A percentile compares a stretch with the other conserved stretches of the same genome.
phyloP scores from a whole-genome alignment of 2,113 vertebrate genomes.

The Camarhynchus parvulus region DNA sequence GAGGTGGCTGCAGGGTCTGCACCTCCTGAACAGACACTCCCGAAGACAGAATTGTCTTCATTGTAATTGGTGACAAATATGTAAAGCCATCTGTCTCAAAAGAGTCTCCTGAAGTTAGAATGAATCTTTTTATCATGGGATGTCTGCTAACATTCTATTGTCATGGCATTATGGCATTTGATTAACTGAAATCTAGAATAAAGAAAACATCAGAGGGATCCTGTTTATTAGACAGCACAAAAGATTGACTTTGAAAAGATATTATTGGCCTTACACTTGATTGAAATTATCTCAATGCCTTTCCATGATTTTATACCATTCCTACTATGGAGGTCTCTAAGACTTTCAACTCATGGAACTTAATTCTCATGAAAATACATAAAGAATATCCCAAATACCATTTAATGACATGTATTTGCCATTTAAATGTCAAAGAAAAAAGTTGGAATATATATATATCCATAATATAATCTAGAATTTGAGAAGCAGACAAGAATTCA shows the following conservation, averaged over 20 bases:
- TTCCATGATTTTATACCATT: neutral
- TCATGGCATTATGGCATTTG: neutral
- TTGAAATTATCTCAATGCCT: neutral
- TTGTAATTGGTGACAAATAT: neutral
- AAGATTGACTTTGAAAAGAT: neutral
- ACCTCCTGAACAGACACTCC: neutral
- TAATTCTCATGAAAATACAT: neutral
- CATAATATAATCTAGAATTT: neutral
- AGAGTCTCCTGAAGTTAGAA: neutral
- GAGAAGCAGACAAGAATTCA: neutral
- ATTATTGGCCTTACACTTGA: neutral
- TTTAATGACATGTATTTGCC: neutral
- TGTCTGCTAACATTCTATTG: neutral
- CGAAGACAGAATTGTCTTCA: neutral
- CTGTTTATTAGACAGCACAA: rapidly evolving
- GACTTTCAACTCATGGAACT: neutral
- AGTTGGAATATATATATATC: neutral
- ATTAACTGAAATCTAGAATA: neutral
- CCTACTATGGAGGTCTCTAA: neutral
- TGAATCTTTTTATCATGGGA: neutral
- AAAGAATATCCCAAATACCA: neutral
- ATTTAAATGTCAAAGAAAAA: neutral
- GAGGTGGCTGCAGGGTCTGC: neutral
- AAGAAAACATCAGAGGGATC: neutral
- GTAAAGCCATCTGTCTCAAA: neutral